Conservation (phyloP, 2,113 vertebrate species). For the Sceloporus tristichus region DNA sequence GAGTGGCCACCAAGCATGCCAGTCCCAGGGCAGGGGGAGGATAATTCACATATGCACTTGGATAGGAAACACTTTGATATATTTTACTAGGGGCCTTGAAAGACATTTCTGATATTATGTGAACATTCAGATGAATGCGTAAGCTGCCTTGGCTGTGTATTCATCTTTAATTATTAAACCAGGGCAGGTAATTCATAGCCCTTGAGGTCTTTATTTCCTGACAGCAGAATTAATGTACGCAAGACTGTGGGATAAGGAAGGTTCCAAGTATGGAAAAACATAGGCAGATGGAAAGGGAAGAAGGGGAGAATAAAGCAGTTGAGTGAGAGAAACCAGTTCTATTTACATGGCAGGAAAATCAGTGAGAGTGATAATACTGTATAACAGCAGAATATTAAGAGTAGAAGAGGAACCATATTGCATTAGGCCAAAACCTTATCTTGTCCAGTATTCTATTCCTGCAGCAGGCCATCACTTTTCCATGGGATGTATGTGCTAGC, state of each 20-base stretch:
- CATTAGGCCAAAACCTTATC: too few species aligned
- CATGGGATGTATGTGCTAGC: too few species aligned
- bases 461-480: too few species aligned
- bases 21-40: constrained; percentile 60
- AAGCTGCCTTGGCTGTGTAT: constrained; percentile 69
- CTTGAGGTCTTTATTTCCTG: constrained; percentile 79
- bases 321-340: background rate
- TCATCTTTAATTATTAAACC: constrained; percentile 83
- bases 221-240: constrained; percentile 64
- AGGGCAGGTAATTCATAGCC: constrained; percentile 76
- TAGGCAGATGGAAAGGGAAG: constrained; percentile 33
- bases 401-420: too few species aligned
- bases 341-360: background rate
- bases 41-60: constrained; percentile 50
- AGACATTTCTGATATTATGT: constrained; percentile 77
- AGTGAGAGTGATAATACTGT: background rate
- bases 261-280: constrained; percentile 52
- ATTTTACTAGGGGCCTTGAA: constrained; percentile 73
- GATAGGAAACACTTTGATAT: constrained; percentile 71
- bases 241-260: constrained; percentile 59
- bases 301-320: constrained; percentile 15
- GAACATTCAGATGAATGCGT: constrained; percentile 69
- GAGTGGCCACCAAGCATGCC: constrained; percentile 54
- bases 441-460: too few species aligned
- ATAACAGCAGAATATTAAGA: too few species aligned